Conservation (phyloP, 2,113 vertebrate species). For the Peromyscus polionotus region DNA sequence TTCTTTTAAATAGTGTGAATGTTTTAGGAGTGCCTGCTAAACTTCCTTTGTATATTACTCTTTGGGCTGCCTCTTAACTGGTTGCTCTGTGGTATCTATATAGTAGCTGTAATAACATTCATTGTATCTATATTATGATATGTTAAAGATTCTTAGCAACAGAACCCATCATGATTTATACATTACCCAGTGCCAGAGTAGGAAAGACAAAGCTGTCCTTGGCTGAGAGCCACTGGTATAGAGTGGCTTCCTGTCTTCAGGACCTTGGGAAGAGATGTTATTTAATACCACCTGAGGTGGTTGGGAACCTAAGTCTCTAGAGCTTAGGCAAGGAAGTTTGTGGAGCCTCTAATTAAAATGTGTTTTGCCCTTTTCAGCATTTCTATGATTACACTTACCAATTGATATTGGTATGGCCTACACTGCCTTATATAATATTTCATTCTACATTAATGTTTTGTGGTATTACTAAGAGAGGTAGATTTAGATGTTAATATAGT, state of each 20-base stretch:
- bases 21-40: conserved; percentile 46
- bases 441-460: background rate
- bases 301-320: background rate
- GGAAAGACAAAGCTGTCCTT: background rate
- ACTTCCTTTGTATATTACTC: background rate
- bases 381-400: background rate
- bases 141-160: conserved; percentile 6
- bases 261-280: background rate
- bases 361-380: background rate
- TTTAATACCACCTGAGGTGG: background rate
- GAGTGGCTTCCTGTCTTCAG: background rate
- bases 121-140: conserved; percentile 12
- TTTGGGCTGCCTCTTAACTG: background rate
- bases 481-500: conserved; percentile 50
- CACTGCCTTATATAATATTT: background rate
- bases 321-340: background rate
- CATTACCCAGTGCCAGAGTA: background rate
- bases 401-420: background rate
- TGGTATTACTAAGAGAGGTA: background rate
- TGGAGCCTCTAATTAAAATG: background rate
- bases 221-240: background rate
- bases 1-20: conserved; percentile 31
- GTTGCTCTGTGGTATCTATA: background rate
- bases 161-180: background rate
- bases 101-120: conserved; percentile 33